Percentiles rank a stretch among this genome's conserved stretches.
Conservation (phyloP, 1,140 invertebrate genomes). For the Argopecten irradians region DNA sequence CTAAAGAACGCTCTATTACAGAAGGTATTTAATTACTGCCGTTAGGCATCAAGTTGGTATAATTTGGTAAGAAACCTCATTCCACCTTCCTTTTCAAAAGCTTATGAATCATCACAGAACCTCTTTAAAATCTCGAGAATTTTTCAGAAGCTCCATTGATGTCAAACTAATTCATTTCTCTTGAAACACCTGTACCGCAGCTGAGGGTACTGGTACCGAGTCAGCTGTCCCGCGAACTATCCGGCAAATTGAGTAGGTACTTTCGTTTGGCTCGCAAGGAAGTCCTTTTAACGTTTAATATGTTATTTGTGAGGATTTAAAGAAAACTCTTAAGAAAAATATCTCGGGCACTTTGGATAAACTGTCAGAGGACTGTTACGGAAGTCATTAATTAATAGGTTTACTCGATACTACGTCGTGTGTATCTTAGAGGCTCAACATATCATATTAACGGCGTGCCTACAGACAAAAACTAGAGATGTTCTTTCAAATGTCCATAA, state of each 20-base stretch:
- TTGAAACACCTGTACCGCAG: neutral
- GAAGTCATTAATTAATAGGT: conserved; percentile 7
- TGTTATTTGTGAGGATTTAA: conserved; percentile 5
- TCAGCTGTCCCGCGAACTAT: conserved; percentile 14
- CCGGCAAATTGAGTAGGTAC: neutral
- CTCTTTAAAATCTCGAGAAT: conserved; percentile 22
- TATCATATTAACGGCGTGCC: conserved; percentile 9
- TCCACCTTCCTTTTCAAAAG: conserved; percentile 16
- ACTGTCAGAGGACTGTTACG: conserved; percentile 19
- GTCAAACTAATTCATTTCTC: conserved; percentile 5
- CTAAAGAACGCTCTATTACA: neutral
- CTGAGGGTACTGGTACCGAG: neutral
- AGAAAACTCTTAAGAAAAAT: conserved; percentile 11
- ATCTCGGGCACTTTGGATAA: neutral
- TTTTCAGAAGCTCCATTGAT: conserved; percentile 8
- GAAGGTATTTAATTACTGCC: neutral
- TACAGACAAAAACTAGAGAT: neutral
- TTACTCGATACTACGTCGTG: neutral
- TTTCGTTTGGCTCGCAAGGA: conserved; percentile 10
- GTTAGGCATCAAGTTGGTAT: neutral
- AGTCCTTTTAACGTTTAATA: conserved; percentile 11
- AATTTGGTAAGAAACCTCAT: conserved; percentile 22
- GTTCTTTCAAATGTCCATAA: conserved; percentile 22
- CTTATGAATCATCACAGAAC: conserved; percentile 13
- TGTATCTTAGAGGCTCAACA: neutral